Evolutionary conservation across 1,140 invertebrate genomes (phyloP), one percentile per base, ranked within the genome.

Genomic region (Mya arenaria): DNA sequence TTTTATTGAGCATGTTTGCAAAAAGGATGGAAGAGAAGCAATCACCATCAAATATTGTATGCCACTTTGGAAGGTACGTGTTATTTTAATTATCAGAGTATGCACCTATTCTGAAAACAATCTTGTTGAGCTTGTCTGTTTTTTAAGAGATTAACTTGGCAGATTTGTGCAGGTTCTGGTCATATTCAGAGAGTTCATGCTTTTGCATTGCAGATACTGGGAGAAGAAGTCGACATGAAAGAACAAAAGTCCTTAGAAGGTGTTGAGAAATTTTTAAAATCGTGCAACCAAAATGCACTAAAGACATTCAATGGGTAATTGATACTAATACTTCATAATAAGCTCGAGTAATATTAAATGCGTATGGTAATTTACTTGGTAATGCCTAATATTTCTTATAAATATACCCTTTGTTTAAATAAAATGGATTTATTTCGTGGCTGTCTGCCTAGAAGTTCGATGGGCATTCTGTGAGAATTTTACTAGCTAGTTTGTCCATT

Each of bases 241-340:
- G 63, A 84, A 13, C 4, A 65, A 19, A 71, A 75, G 23, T 84
- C 83, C 1, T 44, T 86, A 19, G 32, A 36, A 62, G 75, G 36
- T 32, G 63, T 88, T 28, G 83, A 84, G 48, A 86, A 77, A 36
- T 88, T 88, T 37, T 55, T 88, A 4, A 75, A 56, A 41, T 48
- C 28, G 15, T 83, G 85, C 77, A 86, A 86, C 63, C 83, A 55
- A 55, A 63, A 55, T 19, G 86, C 83, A 17, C 23, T 74, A 19
- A 84, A 85, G 28, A 28, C 75, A 32, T 78, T 63, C 62, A 84
- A 81, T 30, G 68, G 74, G 85, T 88, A 79, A 48, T 48, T 69
- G 4, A 66, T 37, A 36, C 34, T n/a, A 4, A n/a, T 39, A 37
- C 4, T 1, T 66, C 25, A 60, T 13, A 19, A 19, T 15, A 62